Evolutionary conservation across 2,888 invertebrate genomes (phyloP).

Genomic region (Parnassius apollo): DNA sequence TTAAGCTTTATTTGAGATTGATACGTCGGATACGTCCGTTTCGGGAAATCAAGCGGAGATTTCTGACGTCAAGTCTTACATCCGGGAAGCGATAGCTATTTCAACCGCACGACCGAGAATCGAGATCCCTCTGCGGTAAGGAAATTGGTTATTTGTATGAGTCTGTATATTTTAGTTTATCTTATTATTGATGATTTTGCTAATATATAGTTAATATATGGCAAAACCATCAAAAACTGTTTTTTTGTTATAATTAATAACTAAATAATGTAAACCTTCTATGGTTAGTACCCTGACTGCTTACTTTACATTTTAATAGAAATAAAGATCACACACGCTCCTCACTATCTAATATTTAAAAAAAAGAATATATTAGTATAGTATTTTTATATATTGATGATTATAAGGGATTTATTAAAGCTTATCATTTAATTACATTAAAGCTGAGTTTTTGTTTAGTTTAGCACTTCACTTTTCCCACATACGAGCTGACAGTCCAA

Average conservation of each 20-base stretch:
- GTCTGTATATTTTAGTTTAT: slow-evolving; percentile 26
- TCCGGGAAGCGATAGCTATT: slow-evolving; percentile 76
- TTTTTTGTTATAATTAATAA: too few relatives aligned
- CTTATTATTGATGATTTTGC: slow-evolving; percentile 3
- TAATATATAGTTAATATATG: not conserved
- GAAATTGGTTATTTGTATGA: slow-evolving; percentile 22
- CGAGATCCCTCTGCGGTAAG: slow-evolving; percentile 29
- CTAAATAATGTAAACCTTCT: too few relatives aligned
- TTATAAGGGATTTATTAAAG: too few relatives aligned
- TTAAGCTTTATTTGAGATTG: slow-evolving; percentile 52
- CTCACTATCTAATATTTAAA: too few relatives aligned
- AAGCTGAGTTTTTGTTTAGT: too few relatives aligned
- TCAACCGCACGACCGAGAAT: slow-evolving; percentile 44
- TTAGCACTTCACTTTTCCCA: too few relatives aligned
- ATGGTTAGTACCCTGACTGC: too few relatives aligned
- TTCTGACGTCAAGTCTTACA: slow-evolving; percentile 66
- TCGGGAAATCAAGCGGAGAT: slow-evolving; percentile 63
- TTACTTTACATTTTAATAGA: too few relatives aligned
- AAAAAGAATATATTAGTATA: not conserved
- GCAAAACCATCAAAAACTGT: too few relatives aligned
- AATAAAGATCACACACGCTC: too few relatives aligned
- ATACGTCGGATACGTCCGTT: slow-evolving; percentile 35
- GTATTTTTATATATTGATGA: not conserved
- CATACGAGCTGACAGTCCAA: too few relatives aligned
- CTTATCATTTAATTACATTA: too few relatives aligned